A percentile compares a stretch with the other conserved stretches of the same genome.
Evolutionary conservation across 2,797 vertebrate genomes (phyloP).

Genomic region (Simalia tracyae): DNA sequence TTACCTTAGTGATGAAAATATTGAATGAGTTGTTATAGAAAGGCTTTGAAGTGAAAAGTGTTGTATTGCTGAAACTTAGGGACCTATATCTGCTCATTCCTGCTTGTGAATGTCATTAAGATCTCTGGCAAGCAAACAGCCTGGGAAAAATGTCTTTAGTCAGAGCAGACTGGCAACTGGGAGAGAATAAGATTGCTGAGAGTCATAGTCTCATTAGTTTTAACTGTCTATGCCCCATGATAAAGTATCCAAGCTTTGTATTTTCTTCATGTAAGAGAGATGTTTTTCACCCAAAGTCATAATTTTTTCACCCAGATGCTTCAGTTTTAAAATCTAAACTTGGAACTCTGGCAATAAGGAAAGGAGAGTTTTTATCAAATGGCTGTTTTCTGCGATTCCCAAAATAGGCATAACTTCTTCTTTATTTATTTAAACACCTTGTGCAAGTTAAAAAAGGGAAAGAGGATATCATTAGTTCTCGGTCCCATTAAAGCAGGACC

Average conservation of each 20-base stretch:
- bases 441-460: not conserved
- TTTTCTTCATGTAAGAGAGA: constrained; percentile 11
- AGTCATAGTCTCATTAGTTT: constrained; percentile 33
- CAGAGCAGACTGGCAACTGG: constrained; percentile 15
- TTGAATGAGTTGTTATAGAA: constrained; percentile 24
- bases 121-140: constrained; percentile 9
- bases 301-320: not conserved
- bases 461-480: no score
- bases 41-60: constrained; percentile 40
- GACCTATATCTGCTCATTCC: constrained; percentile 1
- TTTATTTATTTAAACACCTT: not conserved
- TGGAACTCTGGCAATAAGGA: not conserved
- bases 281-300: not conserved
- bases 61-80: constrained; percentile 25
- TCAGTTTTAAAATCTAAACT: not conserved
- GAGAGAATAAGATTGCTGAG: constrained; percentile 30
- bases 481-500: no score
- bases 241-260: constrained; percentile 7
- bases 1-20: constrained; percentile 31
- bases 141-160: constrained; percentile 26
- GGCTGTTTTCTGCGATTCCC: not conserved
- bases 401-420: no score
- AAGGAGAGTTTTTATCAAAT: not conserved
- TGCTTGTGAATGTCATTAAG: constrained; percentile 41
- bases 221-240: constrained; percentile 23